Evolutionary conservation across 2,113 vertebrate species (phyloP).

Genomic region (Jaculus jaculus): DNA sequence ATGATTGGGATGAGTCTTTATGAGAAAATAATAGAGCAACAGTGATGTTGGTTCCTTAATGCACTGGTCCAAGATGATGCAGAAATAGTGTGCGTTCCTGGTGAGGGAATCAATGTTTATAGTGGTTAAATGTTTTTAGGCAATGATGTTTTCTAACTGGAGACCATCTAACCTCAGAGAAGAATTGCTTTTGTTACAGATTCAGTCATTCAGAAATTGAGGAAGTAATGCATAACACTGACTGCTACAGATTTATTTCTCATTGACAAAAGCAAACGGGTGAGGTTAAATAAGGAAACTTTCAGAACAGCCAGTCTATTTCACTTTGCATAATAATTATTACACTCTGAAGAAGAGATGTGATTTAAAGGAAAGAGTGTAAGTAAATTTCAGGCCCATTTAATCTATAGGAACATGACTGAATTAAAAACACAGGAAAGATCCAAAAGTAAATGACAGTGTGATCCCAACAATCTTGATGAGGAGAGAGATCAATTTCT

Average conservation of each 20-base stretch:
- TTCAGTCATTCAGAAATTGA: not conserved
- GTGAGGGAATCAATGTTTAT: not conserved
- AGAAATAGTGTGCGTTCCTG: not conserved
- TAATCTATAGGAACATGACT: not conserved
- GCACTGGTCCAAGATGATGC: not conserved
- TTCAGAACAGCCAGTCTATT: not conserved
- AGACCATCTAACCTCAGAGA: not conserved
- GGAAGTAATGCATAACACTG: not conserved
- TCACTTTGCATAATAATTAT: not conserved
- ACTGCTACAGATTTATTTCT: not conserved
- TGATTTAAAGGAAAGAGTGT: not conserved
- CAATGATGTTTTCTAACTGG: not conserved
- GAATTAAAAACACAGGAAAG: not conserved
- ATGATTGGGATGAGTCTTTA: not conserved
- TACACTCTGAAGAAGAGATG: constrained; percentile 1
- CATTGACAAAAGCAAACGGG: not conserved
- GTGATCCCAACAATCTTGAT: not conserved
- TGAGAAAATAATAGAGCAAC: not conserved
- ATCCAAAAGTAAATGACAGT: not conserved
- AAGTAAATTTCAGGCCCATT: not conserved
- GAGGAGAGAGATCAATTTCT: not conserved
- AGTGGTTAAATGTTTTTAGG: not conserved
- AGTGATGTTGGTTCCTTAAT: not conserved
- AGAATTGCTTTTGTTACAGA: not conserved
- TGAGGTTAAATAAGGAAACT: constrained; percentile 22